Conservation (phyloP, 2,888 invertebrate species). For the Cephus sareptanus region DNA sequence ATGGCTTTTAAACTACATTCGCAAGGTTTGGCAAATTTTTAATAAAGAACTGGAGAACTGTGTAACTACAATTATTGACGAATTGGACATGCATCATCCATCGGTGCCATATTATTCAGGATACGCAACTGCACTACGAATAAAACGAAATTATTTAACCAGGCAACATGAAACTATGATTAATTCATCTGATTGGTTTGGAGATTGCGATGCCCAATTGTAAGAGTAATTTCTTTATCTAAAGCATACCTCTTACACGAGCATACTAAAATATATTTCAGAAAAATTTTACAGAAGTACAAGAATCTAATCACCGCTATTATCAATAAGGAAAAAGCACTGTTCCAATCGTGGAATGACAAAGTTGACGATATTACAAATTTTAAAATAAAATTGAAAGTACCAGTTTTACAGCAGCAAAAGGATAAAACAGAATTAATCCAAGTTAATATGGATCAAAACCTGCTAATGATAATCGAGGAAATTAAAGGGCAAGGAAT, state of each 20-base stretch:
- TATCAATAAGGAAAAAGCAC: conserved; percentile 24
- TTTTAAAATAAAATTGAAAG: conserved; percentile 15
- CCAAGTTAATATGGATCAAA: conserved; percentile 23
- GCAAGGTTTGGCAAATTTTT: conserved; percentile 79
- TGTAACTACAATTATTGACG: conserved; percentile 74
- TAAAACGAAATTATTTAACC: conserved; percentile 71
- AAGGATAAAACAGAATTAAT: conserved; percentile 17
- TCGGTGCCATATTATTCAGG: conserved; percentile 78
- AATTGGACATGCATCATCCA: conserved; percentile 71
- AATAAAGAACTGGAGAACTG: conserved; percentile 78
- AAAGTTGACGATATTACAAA: conserved; percentile 18
- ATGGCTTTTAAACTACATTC: background rate
- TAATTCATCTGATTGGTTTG: conserved; percentile 55
- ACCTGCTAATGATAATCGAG: conserved; percentile 23
- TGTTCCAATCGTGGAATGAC: conserved; percentile 31
- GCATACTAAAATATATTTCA: conserved; percentile 26
- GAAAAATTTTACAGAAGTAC: conserved; percentile 40
- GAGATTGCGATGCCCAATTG: conserved; percentile 41
- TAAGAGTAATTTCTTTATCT: conserved; percentile 27
- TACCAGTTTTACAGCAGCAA: conserved; percentile 24
- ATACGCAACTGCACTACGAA: conserved; percentile 73
- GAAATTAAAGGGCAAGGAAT: conserved; percentile 20
- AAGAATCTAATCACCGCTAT: conserved; percentile 34
- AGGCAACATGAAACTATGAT: conserved; percentile 44
- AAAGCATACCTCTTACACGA: background rate